Base-by-base conservation (phyloP, 2,888 invertebrate species). In the Macrophya annulata region DNA sequence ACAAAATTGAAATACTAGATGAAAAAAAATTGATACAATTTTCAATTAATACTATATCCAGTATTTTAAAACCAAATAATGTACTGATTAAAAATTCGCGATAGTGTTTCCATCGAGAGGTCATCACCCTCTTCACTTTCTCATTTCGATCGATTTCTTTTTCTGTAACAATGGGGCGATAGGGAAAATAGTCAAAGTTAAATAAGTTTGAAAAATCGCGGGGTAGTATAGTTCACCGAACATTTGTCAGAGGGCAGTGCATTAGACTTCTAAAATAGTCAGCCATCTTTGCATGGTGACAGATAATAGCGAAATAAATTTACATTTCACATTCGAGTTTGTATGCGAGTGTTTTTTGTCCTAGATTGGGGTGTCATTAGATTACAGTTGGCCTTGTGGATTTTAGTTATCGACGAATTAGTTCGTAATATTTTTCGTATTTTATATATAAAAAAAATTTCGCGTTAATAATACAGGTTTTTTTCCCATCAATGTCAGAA, bases 381-480 rank as follows among this genome's bases (percentile, higher is more conserved):
- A 48, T 45, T 87, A 87, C 85, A 88, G 88, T 85, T 88, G 88
- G 87, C 86, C 87, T 87, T 88, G 88, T 62, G 87, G 88, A 87
- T 88, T 88, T 85, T 68, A 62, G 82, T 85, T 85, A 88, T 83
- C 62, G 76, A 68, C 48, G 71, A 40, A 59, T 85, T 79, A 45
- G n/a, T 83, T 68, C 43, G 31, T 37, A n/a, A 74, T 25, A 84
- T 51, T 74, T 83, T 71, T 77, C 21, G 43, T 77, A 45, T 77
- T 25, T n/a, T 37, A 17, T 81, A 31, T 65, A 21, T 43, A 55
- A 25, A 72, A 62, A 45, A 81, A 74, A 77, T 40, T 72, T 62
- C 55, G 84, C 65, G 72, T 86, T 62, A 65, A 48, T 86, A 74
- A 15, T 48, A 83, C 62, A 51, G 31, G 0, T 37, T 10, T 79